Evolutionary conservation across 30 jellyfish, hydroid and myxozoan species (phyloP).

Genomic region (Rhopilema esculentum): DNA sequence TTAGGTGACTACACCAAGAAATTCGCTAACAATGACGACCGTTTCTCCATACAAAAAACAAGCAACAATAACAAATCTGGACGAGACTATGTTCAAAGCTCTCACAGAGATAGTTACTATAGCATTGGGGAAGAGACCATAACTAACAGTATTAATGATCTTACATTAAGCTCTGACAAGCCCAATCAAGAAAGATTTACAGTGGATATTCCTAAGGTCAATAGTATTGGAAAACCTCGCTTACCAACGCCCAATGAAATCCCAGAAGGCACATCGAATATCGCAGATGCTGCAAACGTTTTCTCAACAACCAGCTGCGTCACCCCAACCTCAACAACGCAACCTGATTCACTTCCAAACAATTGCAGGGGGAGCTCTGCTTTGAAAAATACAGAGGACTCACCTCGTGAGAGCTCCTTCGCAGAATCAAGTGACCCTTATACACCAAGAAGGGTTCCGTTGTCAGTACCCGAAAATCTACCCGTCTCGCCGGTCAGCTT

Average conservation of each 20-base stretch:
- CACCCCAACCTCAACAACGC: conserved; percentile 4
- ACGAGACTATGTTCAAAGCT: neutral
- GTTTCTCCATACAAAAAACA: conserved; percentile 48
- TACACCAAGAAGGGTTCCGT: conserved; percentile 45
- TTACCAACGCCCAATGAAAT: conserved; percentile 21
- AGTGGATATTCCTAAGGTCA: neutral
- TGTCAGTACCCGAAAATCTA: conserved; percentile 26
- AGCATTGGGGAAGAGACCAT: conserved; percentile 60
- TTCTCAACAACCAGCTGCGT: conserved; percentile 12
- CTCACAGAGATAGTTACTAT: conserved; percentile 30
- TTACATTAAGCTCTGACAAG: neutral
- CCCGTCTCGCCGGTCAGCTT: conserved; percentile 43
- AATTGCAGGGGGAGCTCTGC: conserved; percentile 5
- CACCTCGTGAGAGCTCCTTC: neutral
- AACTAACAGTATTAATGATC: conserved; percentile 49
- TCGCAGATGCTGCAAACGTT: conserved; percentile 8
- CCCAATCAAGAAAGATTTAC: neutral
- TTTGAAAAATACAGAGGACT: neutral
- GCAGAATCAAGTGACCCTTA: conserved; percentile 26
- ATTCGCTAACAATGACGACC: conserved; percentile 33
- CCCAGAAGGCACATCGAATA: neutral
- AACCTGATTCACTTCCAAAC: neutral
- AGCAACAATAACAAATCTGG: neutral
- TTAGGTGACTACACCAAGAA: conserved; percentile 64
- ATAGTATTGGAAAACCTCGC: neutral